A percentile compares a stretch with the other conserved stretches of the same genome.
Evolutionary conservation across 2,888 invertebrate genomes (phyloP).

Genomic region (Zygaena filipendulae): DNA sequence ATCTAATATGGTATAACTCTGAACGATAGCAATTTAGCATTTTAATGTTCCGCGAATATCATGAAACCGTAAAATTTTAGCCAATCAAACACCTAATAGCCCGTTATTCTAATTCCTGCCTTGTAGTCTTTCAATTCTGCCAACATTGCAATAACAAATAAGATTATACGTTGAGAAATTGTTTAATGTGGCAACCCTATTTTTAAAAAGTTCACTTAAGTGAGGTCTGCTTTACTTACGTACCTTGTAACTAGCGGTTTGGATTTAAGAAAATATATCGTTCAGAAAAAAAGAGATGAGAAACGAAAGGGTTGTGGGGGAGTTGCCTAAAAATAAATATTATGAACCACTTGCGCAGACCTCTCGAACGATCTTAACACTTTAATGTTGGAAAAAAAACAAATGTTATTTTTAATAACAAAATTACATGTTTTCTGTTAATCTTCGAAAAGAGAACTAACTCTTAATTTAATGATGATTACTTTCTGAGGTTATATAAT

Average conservation of each 20-base stretch:
- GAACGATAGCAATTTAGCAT: no score
- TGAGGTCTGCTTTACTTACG: constrained; percentile 6
- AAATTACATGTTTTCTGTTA: constrained; percentile 33
- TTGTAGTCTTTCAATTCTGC: constrained; percentile 13
- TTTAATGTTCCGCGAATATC: constrained; percentile 13
- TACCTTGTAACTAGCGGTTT: constrained; percentile 1
- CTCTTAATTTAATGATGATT: no score
- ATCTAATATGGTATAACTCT: no score
- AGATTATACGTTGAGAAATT: constrained; percentile 11
- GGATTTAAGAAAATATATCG: not conserved
- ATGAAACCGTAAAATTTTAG: constrained; percentile 10
- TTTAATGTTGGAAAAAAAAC: not conserved
- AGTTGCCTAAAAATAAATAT: not conserved
- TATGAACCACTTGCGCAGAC: not conserved
- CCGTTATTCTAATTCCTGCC: constrained; percentile 3
- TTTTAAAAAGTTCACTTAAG: constrained; percentile 12
- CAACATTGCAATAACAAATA: constrained; percentile 4
- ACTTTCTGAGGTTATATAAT: no score
- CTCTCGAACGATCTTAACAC: not conserved
- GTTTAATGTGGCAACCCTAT: constrained; percentile 9
- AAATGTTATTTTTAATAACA: constrained; percentile 18
- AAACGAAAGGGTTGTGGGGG: not conserved
- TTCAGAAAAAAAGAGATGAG: not conserved
- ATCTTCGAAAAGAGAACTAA: no score
- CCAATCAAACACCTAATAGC: constrained; percentile 17